phyloP scores from a whole-genome alignment of 2,113 vertebrate genomes.

The Emydura subglobosa region DNA sequence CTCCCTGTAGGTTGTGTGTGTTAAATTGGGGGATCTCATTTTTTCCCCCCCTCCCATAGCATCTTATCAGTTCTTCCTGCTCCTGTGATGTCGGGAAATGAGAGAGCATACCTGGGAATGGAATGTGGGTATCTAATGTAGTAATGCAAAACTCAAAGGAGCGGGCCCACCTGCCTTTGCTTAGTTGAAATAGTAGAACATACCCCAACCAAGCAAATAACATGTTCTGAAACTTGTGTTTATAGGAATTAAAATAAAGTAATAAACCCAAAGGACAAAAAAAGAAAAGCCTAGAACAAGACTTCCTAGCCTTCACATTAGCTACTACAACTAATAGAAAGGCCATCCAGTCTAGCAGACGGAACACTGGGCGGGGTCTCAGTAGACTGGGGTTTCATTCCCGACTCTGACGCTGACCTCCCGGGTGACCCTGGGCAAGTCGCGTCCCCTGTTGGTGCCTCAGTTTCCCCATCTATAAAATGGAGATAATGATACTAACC shows the following conservation, averaged over 20 bases:
- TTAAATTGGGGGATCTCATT: not conserved
- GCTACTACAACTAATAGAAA: not conserved
- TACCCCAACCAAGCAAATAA: too few species aligned
- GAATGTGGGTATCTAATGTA: not conserved
- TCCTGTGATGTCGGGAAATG: not conserved
- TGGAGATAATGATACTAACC: not conserved
- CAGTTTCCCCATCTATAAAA: not conserved
- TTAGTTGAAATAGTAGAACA: not conserved
- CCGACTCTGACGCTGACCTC: not conserved
- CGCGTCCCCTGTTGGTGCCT: fast-evolving
- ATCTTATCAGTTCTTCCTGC: not conserved
- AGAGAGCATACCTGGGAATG: not conserved
- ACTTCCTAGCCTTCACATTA: not conserved
- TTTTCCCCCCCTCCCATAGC: not conserved
- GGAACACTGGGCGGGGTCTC: not conserved
- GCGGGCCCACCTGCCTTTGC: not conserved
- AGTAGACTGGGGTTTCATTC: not conserved
- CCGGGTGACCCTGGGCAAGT: not conserved
- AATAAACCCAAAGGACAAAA: too few species aligned
- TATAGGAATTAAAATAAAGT: too few species aligned
- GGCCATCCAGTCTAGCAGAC: not conserved
- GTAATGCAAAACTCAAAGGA: not conserved
- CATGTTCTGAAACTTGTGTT: too few species aligned
- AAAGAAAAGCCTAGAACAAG: too few species aligned
- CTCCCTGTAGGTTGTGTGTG: fast-evolving